Conservation (phyloP, 1,140 invertebrate species). For the Rhagoletis zephyria region DNA sequence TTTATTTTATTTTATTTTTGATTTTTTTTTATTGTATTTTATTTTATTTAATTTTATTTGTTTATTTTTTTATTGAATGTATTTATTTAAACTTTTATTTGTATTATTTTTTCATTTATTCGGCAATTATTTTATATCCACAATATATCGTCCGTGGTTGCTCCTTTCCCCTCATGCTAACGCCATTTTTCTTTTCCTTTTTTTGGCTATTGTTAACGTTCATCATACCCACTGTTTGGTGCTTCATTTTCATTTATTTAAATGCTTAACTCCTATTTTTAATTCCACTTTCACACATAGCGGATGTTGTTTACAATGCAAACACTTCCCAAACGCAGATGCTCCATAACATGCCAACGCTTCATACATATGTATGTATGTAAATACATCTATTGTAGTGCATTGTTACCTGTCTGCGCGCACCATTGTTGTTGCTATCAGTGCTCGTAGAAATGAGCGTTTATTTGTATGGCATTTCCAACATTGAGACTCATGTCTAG, state of each 20-base stretch:
- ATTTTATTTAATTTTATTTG: too few species aligned
- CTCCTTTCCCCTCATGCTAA: too few species aligned
- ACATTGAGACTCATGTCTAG: background rate
- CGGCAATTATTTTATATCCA: too few species aligned
- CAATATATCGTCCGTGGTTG: too few species aligned
- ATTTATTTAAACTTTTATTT: too few species aligned
- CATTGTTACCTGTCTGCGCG: background rate
- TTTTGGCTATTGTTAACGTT: background rate
- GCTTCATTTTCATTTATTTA: conserved; percentile 51
- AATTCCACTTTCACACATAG: conserved; percentile 21
- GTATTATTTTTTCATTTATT: too few species aligned
- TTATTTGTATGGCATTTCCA: background rate
- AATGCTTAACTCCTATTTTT: conserved; percentile 37
- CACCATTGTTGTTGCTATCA: background rate
- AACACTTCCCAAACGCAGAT: conserved; percentile 45
- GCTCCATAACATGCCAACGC: background rate
- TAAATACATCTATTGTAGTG: background rate
- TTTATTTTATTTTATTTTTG: too few species aligned
- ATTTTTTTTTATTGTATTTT: too few species aligned
- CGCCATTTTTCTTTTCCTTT: too few species aligned
- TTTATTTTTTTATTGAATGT: too few species aligned
- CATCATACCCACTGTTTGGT: conserved; percentile 2
- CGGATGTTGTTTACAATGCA: conserved; percentile 54
- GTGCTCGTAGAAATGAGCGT: background rate
- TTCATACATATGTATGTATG: background rate